These are phyloP conservation scores for Chrysopilus asiliformis DNA, from an alignment of 2,888 invertebrate genomes.

Conservation along the genomic window DNA sequence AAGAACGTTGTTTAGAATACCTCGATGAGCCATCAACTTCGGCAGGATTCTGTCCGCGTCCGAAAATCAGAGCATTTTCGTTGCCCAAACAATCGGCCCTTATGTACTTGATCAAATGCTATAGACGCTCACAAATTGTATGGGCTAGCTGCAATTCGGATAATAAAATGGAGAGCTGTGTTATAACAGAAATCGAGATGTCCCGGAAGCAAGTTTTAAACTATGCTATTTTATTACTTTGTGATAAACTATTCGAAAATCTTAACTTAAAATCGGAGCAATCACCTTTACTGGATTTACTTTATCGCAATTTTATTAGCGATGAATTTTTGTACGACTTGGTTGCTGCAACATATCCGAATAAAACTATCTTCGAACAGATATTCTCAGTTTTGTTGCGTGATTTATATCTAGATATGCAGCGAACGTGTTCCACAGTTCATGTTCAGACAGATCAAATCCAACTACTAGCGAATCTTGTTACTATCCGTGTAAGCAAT, in stretches of 20 bases:
- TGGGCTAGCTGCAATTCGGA: conserved; percentile 3
- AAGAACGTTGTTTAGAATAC: background rate
- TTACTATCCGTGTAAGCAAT: conserved; percentile 60
- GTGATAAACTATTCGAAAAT: conserved; percentile 27
- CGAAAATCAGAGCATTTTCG: conserved; percentile 16
- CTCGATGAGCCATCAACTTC: conserved; percentile 4
- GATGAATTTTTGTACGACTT: conserved; percentile 47
- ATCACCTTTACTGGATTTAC: conserved; percentile 44
- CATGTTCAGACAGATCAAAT: conserved; percentile 47
- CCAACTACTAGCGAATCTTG: conserved; percentile 62
- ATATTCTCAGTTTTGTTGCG: conserved; percentile 31
- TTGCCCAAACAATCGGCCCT: conserved; percentile 27
- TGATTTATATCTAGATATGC: conserved; percentile 33
- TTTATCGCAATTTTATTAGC: conserved; percentile 46
- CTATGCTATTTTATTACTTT: conserved; percentile 44
- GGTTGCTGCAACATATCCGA: conserved; percentile 40
- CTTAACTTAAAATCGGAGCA: conserved; percentile 25
- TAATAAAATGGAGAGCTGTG: conserved; percentile 26
- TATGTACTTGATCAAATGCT: conserved; percentile 28
- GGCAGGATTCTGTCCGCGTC: conserved; percentile 16
- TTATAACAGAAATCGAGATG: conserved; percentile 7
- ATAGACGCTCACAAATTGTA: conserved; percentile 23
- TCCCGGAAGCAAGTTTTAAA: conserved; percentile 35
- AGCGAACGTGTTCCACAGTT: conserved; percentile 18
- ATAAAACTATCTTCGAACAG: conserved; percentile 28